phyloP scores from a whole-genome alignment of 2,113 vertebrate species.

The Myiagra hebetior region DNA sequence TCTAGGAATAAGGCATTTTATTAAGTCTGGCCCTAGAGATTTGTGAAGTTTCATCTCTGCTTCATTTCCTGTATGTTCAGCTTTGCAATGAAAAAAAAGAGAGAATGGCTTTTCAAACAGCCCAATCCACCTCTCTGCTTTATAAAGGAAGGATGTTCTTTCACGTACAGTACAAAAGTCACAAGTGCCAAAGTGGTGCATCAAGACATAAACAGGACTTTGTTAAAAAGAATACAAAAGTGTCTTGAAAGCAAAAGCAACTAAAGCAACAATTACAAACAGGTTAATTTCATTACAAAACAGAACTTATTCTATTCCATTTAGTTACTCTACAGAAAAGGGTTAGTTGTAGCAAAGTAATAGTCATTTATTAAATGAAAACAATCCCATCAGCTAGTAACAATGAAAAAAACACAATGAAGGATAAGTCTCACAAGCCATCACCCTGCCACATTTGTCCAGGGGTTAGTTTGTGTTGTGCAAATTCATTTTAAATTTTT shows the following conservation, averaged over 20 bases:
- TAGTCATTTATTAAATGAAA: conserved; percentile 22
- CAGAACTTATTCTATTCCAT: conserved; percentile 66
- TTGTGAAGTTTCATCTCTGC: conserved; percentile 63
- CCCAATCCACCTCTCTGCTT: conserved; percentile 59
- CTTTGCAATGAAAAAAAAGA: conserved; percentile 63
- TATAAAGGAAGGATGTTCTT: conserved; percentile 56
- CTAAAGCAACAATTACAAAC: conserved; percentile 72
- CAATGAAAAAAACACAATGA: conserved; percentile 50
- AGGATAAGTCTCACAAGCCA: conserved; percentile 58
- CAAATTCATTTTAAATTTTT: conserved; percentile 37
- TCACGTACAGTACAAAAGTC: conserved; percentile 73
- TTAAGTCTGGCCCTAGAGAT: conserved; percentile 79
- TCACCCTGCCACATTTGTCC: neutral
- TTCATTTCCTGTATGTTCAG: conserved; percentile 57
- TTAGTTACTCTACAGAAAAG: conserved; percentile 66
- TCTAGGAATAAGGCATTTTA: conserved; percentile 81
- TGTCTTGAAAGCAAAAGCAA: conserved; percentile 68
- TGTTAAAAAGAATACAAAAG: conserved; percentile 72
- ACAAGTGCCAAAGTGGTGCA: conserved; percentile 70
- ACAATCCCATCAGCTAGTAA: conserved; percentile 17
- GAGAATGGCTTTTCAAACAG: conserved; percentile 66
- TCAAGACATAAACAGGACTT: conserved; percentile 68
- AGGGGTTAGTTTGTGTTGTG: conserved; percentile 36
- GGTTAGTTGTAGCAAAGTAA: conserved; percentile 61
- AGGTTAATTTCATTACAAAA: conserved; percentile 73